phyloP scores from a whole-genome alignment of 37 sponge, comb jelly and placozoan species.

The Cliona cf. orientalis region DNA sequence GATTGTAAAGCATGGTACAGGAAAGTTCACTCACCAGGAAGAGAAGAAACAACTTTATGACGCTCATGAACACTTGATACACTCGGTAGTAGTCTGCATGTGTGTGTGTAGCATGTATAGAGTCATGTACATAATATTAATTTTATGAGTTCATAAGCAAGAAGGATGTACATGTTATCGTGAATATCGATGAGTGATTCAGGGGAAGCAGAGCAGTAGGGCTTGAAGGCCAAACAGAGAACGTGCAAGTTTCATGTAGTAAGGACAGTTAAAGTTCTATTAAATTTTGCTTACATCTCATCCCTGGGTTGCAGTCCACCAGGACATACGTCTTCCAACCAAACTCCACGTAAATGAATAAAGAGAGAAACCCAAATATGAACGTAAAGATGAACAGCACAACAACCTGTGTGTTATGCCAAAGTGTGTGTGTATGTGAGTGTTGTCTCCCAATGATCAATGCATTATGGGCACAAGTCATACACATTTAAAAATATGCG shows the following conservation, averaged over 20 bases:
- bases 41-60: constrained; percentile 53
- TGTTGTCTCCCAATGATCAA: too few relatives aligned
- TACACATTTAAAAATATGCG: not conserved
- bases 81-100: constrained; percentile 61
- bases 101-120: too few relatives aligned
- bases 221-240: too few relatives aligned
- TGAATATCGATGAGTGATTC: too few relatives aligned
- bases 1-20: not conserved
- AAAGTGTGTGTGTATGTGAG: not conserved
- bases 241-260: too few relatives aligned
- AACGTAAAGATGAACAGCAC: constrained; percentile 43
- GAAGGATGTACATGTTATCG: too few relatives aligned
- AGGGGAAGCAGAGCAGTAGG: too few relatives aligned
- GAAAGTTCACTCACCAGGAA: constrained; percentile 44
- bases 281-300: constrained; percentile 66
- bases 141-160: too few relatives aligned
- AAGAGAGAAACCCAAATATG: constrained; percentile 25
- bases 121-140: too few relatives aligned
- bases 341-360: constrained; percentile 65
- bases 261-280: too few relatives aligned
- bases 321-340: constrained; percentile 66
- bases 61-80: constrained; percentile 54
- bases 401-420: constrained; percentile 30
- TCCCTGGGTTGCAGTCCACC: constrained; percentile 57
- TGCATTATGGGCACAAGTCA: not conserved